Percentiles rank a stretch among this genome's conserved stretches.
Evolutionary conservation across 2,113 vertebrate genomes (phyloP).

Genomic region (Hemiprocne comata): DNA sequence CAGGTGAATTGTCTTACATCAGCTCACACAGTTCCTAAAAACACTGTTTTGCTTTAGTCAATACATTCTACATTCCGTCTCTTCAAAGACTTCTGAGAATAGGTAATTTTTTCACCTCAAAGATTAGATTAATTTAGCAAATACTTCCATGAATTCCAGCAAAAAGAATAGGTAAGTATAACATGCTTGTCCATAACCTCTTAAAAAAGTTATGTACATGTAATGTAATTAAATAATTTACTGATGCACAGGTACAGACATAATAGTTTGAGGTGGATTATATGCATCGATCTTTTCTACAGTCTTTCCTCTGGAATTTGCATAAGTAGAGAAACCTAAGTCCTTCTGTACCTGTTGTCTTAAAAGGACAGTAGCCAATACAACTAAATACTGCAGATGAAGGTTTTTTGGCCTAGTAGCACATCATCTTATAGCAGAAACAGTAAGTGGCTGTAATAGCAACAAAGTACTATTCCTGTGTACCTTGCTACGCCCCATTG

Average conservation of each 20-base stretch:
- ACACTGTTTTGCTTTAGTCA: neutral
- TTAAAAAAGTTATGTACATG: neutral
- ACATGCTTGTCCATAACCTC: neutral
- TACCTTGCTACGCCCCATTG: neutral
- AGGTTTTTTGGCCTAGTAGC: neutral
- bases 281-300: neutral
- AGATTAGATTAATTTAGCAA: neutral
- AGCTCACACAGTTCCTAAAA: neutral
- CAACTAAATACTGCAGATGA: neutral
- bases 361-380: neutral
- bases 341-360: neutral
- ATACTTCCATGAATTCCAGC: neutral
- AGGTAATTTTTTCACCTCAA: neutral
- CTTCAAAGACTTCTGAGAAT: conserved; percentile 18
- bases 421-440: neutral
- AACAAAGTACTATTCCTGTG: neutral
- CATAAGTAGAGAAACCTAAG: neutral
- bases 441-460: accelerated
- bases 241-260: neutral
- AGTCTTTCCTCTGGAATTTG: neutral
- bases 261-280: neutral
- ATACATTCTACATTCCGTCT: neutral
- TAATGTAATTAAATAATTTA: neutral
- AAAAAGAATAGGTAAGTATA: neutral
- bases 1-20: conserved; percentile 24